A percentile compares a stretch with the other conserved stretches of the same genome.
These are phyloP conservation scores for Ceratina calcarata DNA, from an alignment of 1,140 invertebrate genomes.

Conservation along the genomic window DNA sequence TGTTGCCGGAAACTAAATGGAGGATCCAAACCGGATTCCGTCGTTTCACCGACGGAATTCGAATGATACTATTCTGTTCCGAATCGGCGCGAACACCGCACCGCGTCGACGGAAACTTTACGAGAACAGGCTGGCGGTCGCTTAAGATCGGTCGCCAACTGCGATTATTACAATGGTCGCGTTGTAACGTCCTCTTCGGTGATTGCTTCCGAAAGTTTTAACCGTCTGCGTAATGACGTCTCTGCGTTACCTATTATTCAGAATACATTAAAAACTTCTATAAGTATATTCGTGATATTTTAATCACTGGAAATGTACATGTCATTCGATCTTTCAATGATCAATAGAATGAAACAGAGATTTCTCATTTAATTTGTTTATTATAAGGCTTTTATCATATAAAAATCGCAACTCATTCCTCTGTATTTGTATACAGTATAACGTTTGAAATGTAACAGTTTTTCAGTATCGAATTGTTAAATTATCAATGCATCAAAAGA, in stretches of 20 bases:
- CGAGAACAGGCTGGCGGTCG: background rate
- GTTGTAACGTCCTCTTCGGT: background rate
- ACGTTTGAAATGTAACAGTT: no score
- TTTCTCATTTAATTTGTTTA: no score
- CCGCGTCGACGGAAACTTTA: background rate
- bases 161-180: slow-evolving; percentile 16
- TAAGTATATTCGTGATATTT: background rate
- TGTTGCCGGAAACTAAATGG: background rate
- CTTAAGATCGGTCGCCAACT: background rate
- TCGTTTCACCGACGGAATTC: slow-evolving; percentile 13
- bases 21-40: background rate
- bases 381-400: no score
- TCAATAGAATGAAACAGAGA: no score
- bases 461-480: no score
- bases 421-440: no score
- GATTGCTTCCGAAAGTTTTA: slow-evolving; percentile 9
- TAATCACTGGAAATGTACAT: no score
- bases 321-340: no score
- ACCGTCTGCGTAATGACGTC: slow-evolving; percentile 34
- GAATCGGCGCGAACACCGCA: background rate
- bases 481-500: no score
- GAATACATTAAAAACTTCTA: no score
- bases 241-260: background rate
- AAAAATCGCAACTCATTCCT: no score
- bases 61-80: background rate